A percentile compares a stretch with the other conserved stretches of the same genome.
Conservation (phyloP, 2,888 invertebrate species). For the Phania funesta region DNA sequence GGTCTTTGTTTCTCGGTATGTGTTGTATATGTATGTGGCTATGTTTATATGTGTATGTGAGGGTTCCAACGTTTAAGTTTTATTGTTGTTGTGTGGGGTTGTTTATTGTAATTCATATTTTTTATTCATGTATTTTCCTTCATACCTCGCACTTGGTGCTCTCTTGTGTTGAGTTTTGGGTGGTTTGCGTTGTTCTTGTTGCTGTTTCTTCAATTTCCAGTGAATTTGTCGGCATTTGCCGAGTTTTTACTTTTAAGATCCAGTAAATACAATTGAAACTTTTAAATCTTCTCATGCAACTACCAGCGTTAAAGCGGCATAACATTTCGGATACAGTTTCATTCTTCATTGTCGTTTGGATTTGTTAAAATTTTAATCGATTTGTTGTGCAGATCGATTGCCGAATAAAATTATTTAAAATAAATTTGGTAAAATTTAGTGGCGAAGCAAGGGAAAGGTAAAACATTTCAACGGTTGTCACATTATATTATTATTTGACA, state of each 20-base stretch:
- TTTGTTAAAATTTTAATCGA: constrained; percentile 29
- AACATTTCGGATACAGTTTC: background rate
- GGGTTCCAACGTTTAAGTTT: constrained; percentile 23
- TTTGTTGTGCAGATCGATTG: constrained; percentile 15
- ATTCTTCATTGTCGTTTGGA: constrained; percentile 17
- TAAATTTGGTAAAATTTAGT: background rate
- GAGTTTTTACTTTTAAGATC: constrained; percentile 59
- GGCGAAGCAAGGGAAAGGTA: too few relatives aligned
- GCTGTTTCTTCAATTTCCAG: constrained; percentile 42
- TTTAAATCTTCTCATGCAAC: constrained; percentile 57
- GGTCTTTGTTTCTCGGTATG: background rate
- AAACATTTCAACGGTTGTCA: too few relatives aligned
- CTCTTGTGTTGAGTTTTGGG: background rate
- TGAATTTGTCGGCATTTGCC: constrained; percentile 66
- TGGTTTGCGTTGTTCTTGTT: constrained; percentile 34
- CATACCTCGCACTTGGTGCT: constrained; percentile 9
- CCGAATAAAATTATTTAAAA: background rate
- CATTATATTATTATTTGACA: too few relatives aligned
- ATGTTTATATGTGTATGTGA: background rate
- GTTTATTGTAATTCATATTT: constrained; percentile 54
- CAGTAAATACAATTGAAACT: constrained; percentile 63
- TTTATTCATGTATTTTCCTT: constrained; percentile 39
- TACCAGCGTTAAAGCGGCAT: background rate
- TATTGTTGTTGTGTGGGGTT: constrained; percentile 6
- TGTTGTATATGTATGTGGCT: too few relatives aligned